Conservation (phyloP, 2,113 vertebrate genomes). For the Chaenocephalus aceratus region DNA sequence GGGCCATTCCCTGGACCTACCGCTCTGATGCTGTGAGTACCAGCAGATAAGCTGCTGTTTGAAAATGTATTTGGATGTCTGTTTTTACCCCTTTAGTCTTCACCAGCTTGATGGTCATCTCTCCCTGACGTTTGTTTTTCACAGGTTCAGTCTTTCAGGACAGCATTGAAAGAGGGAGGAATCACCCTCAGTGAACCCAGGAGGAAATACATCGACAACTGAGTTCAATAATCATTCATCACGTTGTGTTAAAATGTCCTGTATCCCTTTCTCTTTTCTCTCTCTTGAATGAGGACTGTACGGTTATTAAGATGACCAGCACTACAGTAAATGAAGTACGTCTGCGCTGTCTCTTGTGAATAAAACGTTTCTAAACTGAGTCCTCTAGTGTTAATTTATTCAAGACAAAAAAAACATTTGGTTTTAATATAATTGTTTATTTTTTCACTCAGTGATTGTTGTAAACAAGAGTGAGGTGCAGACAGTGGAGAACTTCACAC, state of each 20-base stretch:
- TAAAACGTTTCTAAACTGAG: slow-evolving; percentile 20
- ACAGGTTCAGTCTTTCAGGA: slow-evolving; percentile 88
- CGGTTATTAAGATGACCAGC: neutral
- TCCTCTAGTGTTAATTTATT: slow-evolving; percentile 8
- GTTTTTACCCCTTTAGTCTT: neutral
- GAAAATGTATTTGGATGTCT: neutral
- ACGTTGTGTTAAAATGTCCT: slow-evolving; percentile 28
- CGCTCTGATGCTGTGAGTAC: slow-evolving; percentile 87
- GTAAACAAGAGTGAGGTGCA: slow-evolving; percentile 68
- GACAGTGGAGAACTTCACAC: slow-evolving; percentile 40
- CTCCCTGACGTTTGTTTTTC: slow-evolving; percentile 8
- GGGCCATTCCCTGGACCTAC: slow-evolving; percentile 88
- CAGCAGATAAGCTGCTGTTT: neutral
- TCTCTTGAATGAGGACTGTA: slow-evolving; percentile 13
- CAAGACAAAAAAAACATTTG: slow-evolving; percentile 1
- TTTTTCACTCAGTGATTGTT: slow-evolving; percentile 52
- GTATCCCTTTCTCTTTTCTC: neutral
- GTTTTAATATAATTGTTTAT: slow-evolving; percentile 57
- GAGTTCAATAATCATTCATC: slow-evolving; percentile 12
- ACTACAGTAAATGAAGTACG: neutral
- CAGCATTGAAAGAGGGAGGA: slow-evolving; percentile 90
- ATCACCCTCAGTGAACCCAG: slow-evolving; percentile 88
- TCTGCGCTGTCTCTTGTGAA: slow-evolving; percentile 4
- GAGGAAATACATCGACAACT: slow-evolving; percentile 83
- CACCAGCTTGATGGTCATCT: neutral